A percentile compares a stretch with the other conserved stretches of the same genome.
phyloP scores from a whole-genome alignment of 2,888 invertebrate genomes.

The Argyra leucocephala region DNA sequence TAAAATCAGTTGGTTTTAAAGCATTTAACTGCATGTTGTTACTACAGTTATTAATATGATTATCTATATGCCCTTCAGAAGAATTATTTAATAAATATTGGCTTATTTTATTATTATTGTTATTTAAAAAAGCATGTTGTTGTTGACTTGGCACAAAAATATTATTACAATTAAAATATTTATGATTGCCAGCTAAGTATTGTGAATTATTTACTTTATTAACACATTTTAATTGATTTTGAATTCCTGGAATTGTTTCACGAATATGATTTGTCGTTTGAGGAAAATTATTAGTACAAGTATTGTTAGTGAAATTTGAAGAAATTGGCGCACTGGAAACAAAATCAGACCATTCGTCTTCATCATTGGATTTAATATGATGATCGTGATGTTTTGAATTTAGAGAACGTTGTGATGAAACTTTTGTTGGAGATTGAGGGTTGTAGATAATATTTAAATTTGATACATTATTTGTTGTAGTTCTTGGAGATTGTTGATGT shows the following conservation, averaged over 20 bases:
- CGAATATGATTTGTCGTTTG: not conserved
- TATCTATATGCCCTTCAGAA: not conserved
- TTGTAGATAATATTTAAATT: constrained; percentile 16
- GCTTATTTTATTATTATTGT: constrained; percentile 7
- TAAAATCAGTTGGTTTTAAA: constrained; percentile 18
- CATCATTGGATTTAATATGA: constrained; percentile 25
- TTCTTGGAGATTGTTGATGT: constrained; percentile 24
- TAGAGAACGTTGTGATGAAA: constrained; percentile 12
- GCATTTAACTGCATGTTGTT: not conserved
- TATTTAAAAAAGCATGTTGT: not conserved
- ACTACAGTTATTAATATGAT: not conserved
- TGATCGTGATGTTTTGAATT: constrained; percentile 11
- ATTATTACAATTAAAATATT: constrained; percentile 10
- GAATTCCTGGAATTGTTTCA: not conserved
- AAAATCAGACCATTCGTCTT: constrained; percentile 51
- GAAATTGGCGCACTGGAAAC: constrained; percentile 44
- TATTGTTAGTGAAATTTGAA: constrained; percentile 13
- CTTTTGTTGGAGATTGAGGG: constrained; percentile 21
- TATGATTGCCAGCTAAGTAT: constrained; percentile 7
- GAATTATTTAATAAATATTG: constrained; percentile 11
- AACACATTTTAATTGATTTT: not conserved
- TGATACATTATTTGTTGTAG: constrained; percentile 14
- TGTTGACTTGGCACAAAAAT: constrained; percentile 7
- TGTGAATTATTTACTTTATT: not conserved
- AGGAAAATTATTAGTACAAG: not conserved